A percentile compares a stretch with the other conserved stretches of the same genome.
Conservation (phyloP, 2,888 invertebrate genomes). For the Aradus depressus region DNA sequence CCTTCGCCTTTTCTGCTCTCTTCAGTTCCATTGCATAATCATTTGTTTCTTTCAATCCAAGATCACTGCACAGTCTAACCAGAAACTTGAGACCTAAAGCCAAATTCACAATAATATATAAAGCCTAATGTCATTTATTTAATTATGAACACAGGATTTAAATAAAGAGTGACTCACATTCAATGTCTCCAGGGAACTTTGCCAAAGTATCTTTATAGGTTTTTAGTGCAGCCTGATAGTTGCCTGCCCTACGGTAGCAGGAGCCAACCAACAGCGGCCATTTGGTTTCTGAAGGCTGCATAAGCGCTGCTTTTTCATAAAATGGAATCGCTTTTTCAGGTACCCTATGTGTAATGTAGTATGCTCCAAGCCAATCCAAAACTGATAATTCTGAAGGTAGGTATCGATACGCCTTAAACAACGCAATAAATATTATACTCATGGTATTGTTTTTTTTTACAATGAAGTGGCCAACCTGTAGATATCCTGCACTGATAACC, state of each 20-base stretch:
- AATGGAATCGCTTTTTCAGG: constrained; percentile 75
- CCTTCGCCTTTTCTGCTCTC: constrained; percentile 51
- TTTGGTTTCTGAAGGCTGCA: constrained; percentile 69
- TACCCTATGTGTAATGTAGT: constrained; percentile 78
- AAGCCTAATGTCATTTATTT: neutral
- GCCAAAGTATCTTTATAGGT: constrained; percentile 76
- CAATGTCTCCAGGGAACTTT: constrained; percentile 87
- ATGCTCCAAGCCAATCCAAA: constrained; percentile 80
- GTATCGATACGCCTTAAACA: constrained; percentile 52
- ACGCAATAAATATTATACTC: constrained; percentile 2
- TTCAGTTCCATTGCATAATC: constrained; percentile 76
- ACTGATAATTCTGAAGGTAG: constrained; percentile 62
- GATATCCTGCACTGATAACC: too few species aligned
- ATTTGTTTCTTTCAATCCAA: constrained; percentile 81
- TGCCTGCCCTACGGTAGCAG: constrained; percentile 70
- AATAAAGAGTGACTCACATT: constrained; percentile 51
- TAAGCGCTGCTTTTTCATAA: constrained; percentile 65
- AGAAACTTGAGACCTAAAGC: constrained; percentile 64
- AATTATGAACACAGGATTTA: neutral
- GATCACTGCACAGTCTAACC: constrained; percentile 76
- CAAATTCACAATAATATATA: neutral
- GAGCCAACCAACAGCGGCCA: constrained; percentile 79
- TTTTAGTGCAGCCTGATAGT: constrained; percentile 69
- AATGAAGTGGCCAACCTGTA: too few species aligned
- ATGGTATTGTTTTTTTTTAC: too few species aligned